These are phyloP conservation scores for Agriopis marginaria DNA, from an alignment of 2,888 invertebrate genomes.

Conservation along the genomic window DNA sequence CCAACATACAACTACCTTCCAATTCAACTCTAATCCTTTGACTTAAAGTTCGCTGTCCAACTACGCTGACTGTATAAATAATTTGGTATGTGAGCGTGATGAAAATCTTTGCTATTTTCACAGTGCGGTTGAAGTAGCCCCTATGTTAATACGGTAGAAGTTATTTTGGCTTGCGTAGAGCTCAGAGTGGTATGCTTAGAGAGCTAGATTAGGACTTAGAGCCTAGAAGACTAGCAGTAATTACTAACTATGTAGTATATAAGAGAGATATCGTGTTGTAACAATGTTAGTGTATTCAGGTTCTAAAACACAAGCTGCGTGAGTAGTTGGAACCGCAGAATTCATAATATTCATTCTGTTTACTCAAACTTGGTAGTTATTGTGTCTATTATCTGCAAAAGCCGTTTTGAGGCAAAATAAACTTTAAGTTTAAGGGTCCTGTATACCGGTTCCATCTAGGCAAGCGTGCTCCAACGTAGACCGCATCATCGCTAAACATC, in stretches of 20 bases:
- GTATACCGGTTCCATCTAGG: too few relatives aligned
- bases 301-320: background rate
- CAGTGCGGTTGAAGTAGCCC: background rate
- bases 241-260: constrained; percentile 26
- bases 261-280: constrained; percentile 9
- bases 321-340: background rate
- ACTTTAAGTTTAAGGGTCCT: too few relatives aligned
- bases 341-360: background rate
- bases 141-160: background rate
- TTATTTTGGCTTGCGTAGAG: constrained; percentile 18
- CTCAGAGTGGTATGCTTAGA: background rate
- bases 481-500: too few relatives aligned
- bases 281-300: constrained; percentile 13
- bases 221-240: constrained; percentile 32
- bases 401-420: too few relatives aligned
- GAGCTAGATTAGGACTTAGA: constrained; percentile 39
- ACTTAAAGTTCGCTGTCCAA: constrained; percentile 7
- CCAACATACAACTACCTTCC: constrained; percentile 14
- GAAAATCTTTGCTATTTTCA: constrained; percentile 35
- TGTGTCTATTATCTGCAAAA: too few relatives aligned
- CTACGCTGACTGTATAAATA: background rate
- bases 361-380: too few relatives aligned
- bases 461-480: too few relatives aligned
- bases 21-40: background rate
- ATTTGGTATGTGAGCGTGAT: constrained; percentile 28